These are phyloP conservation scores for Volucella inflata DNA, from an alignment of 2,888 invertebrate genomes.

Conservation along the genomic window DNA sequence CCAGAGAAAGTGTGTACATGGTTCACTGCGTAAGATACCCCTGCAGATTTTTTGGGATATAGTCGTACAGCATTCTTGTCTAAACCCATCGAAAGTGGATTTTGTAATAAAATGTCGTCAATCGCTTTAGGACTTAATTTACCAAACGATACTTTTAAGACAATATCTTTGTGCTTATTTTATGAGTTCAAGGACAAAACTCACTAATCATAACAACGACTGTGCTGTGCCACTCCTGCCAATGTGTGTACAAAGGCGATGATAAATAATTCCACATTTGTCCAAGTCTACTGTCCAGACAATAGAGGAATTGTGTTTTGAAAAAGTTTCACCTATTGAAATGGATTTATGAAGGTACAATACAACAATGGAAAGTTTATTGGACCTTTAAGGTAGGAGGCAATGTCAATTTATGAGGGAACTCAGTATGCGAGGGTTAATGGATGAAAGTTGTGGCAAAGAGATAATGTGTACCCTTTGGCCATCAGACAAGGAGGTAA, in stretches of 20 bases:
- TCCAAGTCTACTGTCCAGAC: conserved; percentile 17
- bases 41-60: conserved; percentile 3
- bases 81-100: conserved; percentile 49
- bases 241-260: not conserved
- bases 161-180: conserved; percentile 11
- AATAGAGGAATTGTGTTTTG: conserved; percentile 2
- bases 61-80: too few species aligned
- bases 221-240: not conserved
- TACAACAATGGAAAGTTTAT: conserved; percentile 24
- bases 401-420: not conserved
- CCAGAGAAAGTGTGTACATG: not conserved
- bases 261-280: conserved; percentile 1
- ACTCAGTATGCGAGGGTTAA: not conserved
- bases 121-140: conserved; percentile 53
- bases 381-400: not conserved
- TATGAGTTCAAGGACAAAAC: conserved; percentile 15
- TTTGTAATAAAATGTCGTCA: conserved; percentile 57
- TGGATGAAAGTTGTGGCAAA: not conserved
- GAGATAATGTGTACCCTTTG: not conserved
- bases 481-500: too few species aligned
- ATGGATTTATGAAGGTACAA: conserved; percentile 42
- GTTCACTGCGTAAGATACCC: not conserved
- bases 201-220: conserved; percentile 20
- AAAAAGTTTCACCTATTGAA: conserved; percentile 6
- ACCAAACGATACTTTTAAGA: conserved; percentile 35